These are phyloP conservation scores for Triplophysa yarkandensis DNA, from an alignment of 2,797 vertebrate species.

Conservation along the genomic window DNA sequence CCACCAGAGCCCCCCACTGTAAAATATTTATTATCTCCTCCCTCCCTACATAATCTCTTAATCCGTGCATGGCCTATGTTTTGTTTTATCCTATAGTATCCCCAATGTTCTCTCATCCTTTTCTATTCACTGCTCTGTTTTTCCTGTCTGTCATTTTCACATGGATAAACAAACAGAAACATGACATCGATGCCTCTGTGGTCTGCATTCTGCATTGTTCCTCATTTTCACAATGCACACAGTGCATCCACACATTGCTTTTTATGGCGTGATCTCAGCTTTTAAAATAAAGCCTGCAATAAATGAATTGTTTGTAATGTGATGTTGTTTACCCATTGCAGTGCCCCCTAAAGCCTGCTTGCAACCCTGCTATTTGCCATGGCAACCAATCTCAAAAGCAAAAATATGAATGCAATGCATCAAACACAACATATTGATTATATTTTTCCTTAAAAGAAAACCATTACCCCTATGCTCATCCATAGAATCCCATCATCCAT, in stretches of 20 bases:
- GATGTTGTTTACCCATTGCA: conserved; percentile 24
- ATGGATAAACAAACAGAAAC: conserved; percentile 4
- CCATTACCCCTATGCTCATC: neutral
- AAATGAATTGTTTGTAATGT: conserved; percentile 10
- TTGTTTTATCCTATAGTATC: conserved; percentile 3
- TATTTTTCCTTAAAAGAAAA: neutral
- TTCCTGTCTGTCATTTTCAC: neutral
- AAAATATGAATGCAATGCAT: conserved; percentile 20
- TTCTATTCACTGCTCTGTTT: neutral
- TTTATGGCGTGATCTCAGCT: neutral
- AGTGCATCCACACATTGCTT: neutral
- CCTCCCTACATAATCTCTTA: conserved; percentile 41
- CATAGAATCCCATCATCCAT: neutral
- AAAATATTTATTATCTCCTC: conserved; percentile 30
- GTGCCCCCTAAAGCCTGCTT: conserved; percentile 22
- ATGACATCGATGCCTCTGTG: neutral
- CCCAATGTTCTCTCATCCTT: neutral
- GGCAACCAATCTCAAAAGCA: conserved; percentile 24
- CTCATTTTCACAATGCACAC: neutral
- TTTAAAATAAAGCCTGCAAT: neutral
- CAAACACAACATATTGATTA: conserved; percentile 2
- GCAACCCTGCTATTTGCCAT: conserved; percentile 31
- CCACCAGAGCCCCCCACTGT: neutral
- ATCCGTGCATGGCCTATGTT: conserved; percentile 24
- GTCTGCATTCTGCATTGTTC: neutral